Conservation (phyloP, 2,113 vertebrate genomes). For the Eira barbara region DNA sequence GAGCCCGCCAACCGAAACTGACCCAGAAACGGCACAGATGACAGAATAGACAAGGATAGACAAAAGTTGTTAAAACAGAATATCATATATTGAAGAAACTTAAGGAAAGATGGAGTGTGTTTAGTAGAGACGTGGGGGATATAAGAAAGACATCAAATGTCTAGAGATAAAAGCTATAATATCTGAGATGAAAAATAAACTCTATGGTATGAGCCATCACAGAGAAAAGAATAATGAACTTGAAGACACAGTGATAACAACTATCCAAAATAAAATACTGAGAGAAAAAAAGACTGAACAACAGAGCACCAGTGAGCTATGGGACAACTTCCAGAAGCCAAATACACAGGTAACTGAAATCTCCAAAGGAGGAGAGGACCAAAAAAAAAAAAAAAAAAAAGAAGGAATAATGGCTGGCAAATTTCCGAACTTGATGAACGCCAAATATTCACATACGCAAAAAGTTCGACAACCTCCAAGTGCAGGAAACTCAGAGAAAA, state of each 20-base stretch:
- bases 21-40: background rate
- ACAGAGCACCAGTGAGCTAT: background rate
- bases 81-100: background rate
- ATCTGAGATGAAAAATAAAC: constrained; percentile 2
- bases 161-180: background rate
- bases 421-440: background rate
- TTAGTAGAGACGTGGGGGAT: background rate
- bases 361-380: background rate
- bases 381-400: background rate
- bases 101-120: background rate
- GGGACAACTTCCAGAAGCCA: background rate
- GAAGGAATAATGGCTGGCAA: background rate
- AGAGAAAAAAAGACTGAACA: background rate
- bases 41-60: background rate
- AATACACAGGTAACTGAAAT: background rate
- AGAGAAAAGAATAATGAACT: background rate
- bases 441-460: background rate
- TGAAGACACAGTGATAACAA: background rate
- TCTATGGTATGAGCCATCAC: background rate
- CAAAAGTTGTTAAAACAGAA: background rate
- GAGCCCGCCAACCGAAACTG: background rate
- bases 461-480: background rate
- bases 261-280: background rate
- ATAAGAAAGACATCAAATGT: background rate
- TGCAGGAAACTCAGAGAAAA: background rate